A percentile compares a stretch with the other conserved stretches of the same genome.
Evolutionary conservation across 2,888 invertebrate genomes (phyloP).

Genomic region (Aporophyla nigra): DNA sequence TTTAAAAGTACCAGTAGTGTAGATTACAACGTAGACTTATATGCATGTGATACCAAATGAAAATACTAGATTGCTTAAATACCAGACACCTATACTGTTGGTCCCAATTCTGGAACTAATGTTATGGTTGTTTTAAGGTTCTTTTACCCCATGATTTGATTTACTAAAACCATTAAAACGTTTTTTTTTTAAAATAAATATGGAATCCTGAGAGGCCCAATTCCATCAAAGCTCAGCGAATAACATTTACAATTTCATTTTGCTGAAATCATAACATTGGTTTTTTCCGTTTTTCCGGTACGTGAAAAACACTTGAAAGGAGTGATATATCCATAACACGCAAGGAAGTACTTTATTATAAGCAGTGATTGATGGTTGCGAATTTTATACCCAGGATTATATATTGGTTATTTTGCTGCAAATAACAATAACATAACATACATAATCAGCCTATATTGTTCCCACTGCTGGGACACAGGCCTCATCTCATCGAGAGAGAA

Average conservation of each 20-base stretch:
- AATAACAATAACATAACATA: too few species aligned
- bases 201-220: neutral
- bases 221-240: neutral
- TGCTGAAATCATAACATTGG: neutral
- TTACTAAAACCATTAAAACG: neutral
- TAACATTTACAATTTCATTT: neutral
- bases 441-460: too few species aligned
- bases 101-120: too few species aligned
- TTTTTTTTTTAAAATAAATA: neutral
- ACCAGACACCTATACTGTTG: too few species aligned
- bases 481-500: too few species aligned
- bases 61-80: too few species aligned
- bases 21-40: too few species aligned
- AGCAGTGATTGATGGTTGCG: neutral
- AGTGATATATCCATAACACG: neutral
- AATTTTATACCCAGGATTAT: neutral
- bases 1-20: too few species aligned
- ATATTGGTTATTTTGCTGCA: neutral
- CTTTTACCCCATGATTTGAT: neutral
- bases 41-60: too few species aligned
- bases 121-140: neutral
- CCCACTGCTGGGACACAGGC: too few species aligned
- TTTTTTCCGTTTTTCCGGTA: neutral
- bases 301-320: neutral
- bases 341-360: neutral